These are phyloP conservation scores for Laterallus jamaicensis DNA, from an alignment of 2,113 vertebrate genomes.

Conservation along the genomic window DNA sequence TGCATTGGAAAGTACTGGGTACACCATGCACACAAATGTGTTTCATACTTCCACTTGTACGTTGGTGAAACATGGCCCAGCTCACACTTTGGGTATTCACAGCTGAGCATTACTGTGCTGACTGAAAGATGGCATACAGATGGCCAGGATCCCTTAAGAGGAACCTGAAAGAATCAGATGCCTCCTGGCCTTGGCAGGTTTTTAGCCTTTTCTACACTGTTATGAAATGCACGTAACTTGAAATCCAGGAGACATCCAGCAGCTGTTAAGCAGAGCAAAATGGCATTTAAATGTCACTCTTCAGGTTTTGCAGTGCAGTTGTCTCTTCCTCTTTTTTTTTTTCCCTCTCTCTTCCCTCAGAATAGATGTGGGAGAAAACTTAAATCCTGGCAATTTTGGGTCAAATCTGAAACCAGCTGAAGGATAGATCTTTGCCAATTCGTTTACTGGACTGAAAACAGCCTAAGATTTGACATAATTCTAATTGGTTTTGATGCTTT, in stretches of 20 bases:
- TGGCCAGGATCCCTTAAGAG: neutral
- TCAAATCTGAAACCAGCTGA: neutral
- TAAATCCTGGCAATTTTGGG: neutral
- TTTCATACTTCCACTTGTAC: neutral
- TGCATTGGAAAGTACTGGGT: fast-evolving
- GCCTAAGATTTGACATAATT: neutral
- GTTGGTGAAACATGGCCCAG: neutral
- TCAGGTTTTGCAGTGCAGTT: neutral
- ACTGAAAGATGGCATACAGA: neutral
- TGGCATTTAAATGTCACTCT: neutral
- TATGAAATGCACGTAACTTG: fast-evolving
- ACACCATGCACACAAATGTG: neutral
- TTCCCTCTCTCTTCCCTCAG: neutral
- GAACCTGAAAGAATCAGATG: neutral
- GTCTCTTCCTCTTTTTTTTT: too few relatives aligned
- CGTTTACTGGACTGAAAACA: neutral
- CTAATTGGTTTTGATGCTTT: too few relatives aligned
- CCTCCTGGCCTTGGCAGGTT: neutral
- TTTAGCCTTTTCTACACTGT: neutral
- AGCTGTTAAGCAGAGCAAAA: neutral
- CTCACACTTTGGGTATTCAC: neutral
- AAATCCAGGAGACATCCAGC: fast-evolving
- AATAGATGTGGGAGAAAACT: neutral
- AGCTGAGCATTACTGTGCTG: neutral
- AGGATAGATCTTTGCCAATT: neutral